Base-by-base conservation (phyloP, 2,113 vertebrate species). In the Serinus canaria region DNA sequence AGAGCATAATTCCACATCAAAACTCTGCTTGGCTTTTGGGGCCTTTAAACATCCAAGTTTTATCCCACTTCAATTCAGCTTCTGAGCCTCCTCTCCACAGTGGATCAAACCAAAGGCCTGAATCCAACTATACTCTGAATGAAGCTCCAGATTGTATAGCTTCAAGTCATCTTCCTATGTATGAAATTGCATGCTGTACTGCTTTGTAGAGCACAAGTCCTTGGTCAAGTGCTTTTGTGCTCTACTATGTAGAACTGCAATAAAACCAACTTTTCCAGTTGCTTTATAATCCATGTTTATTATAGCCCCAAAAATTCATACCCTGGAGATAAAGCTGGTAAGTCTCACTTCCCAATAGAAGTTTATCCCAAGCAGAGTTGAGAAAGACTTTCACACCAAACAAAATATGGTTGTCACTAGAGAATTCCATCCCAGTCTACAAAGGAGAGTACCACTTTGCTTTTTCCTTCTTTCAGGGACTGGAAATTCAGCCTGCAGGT, bases 1-100 rank as follows among this genome's bases (percentile, higher is more conserved):
- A 83, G 62, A 95, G 75, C 56, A 81, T 77, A 94, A 95, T 85
- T 93, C 94, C 90, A 90, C 94, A 94, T 94, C 84, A 89, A 94
- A 96, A 95, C 31, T 20, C 39, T 83, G 30, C 43, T 80, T 77
- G 60, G 82, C 41, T 93, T 94, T 83, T 59, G 75, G 33, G 64
- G 22, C 15, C 14, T 1, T 87, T 52, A 88, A 88, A 70, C 52
- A 92, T 92, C 20, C 44, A 47, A 92, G 67, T 87, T 90, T 80
- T 67, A 90, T 70, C 21, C 92, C 76, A 83, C 79, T 95, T 95
- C 75, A 95, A 88, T 91, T 94, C 82, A 80, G 44, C 47, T 90
- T 94, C 85, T 90, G 55, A 80, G 44, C 24, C 28, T 95, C 15
- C 39, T 60, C 77, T 89, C 87, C 77, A 82, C 24, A 62, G 58